Evolutionary conservation across 2,113 vertebrate genomes (phyloP), one percentile per base, ranked within the genome.

Genomic region (Panthera leo): DNA sequence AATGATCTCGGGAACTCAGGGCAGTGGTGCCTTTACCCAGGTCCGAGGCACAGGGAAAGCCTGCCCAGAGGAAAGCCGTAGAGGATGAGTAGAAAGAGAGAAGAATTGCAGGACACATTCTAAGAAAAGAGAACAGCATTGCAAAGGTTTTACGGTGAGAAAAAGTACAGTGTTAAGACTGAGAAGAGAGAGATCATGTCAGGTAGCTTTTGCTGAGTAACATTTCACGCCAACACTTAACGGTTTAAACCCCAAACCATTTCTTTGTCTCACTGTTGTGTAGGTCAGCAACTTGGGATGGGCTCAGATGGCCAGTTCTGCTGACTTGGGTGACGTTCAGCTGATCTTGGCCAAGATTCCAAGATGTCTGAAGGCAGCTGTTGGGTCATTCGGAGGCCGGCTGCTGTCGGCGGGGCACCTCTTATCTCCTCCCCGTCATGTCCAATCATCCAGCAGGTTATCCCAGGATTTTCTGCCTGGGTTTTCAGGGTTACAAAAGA

Each of bases 101-200:
- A 71, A 45, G 34, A 5, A 10, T 4, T 34, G 55, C 23, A 14
- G 71, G 21, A 39, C 68, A 15, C 16, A 3, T 55, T 51, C 21
- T 45, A 63, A 70, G n/a, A 34, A 68, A 78, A 7, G 9, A 45
- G 16, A 51, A 65, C 0, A 42, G 2, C 3, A 6, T 14, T 11
- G 9, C 2, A 42, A 48, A 71, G 19, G n/a, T 0, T 23, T 31
- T 4, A 1, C 0, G 0, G 13, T 6, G 58, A 91, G 36, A 42
- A 51, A 51, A 31, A 1, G 1, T 0, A 5, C 1, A 27, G 2
- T 7, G 19, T 11, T 27, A 18, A 18, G 25, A 0, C 14, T 51
- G 63, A 75, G 5, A 63, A 2, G 9, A 34, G 10, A 55, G 25
- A 83, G 18, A 31, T 3, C 11, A 1, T 21, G 11, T 23, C 14